phyloP scores from a whole-genome alignment of 2,888 invertebrate genomes.

The Bellardia pandia region DNA sequence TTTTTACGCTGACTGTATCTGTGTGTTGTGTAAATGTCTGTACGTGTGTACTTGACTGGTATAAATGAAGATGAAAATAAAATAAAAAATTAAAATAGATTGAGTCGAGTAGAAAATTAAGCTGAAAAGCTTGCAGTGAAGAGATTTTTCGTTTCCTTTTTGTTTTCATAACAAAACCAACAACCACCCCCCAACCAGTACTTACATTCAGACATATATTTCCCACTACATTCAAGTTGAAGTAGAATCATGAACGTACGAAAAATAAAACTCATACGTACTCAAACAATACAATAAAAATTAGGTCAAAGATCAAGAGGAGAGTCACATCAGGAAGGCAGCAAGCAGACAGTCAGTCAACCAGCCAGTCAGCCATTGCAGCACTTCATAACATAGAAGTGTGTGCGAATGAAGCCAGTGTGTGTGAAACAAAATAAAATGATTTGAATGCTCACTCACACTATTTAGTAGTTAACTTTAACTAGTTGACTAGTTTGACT shows the following conservation, averaged over 20 bases:
- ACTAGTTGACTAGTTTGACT: conserved; percentile 58
- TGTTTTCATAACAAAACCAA: not conserved
- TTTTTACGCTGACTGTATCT: no score
- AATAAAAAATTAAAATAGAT: conserved; percentile 71
- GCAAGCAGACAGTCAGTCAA: conserved; percentile 19
- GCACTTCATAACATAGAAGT: conserved; percentile 1
- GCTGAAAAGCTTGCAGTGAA: conserved; percentile 69
- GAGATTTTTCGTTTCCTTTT: conserved; percentile 59
- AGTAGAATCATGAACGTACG: not conserved
- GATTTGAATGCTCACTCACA: conserved; percentile 44
- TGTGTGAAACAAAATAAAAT: conserved; percentile 44
- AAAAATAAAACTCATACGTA: conserved; percentile 28
- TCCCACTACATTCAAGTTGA: conserved; percentile 33
- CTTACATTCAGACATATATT: conserved; percentile 15
- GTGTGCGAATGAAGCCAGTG: conserved; percentile 3
- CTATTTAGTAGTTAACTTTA: conserved; percentile 33
- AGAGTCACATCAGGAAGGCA: conserved; percentile 66
- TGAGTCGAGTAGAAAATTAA: conserved; percentile 73
- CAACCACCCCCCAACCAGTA: not conserved
- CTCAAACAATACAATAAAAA: conserved; percentile 69
- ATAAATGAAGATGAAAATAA: conserved; percentile 69
- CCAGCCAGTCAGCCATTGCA: conserved; percentile 17
- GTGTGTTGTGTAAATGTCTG: not conserved
- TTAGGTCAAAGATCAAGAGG: conserved; percentile 76
- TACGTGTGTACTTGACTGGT: conserved; percentile 16